Conservation (phyloP, 2,797 vertebrate genomes). For the Sebastiscus tertius region DNA sequence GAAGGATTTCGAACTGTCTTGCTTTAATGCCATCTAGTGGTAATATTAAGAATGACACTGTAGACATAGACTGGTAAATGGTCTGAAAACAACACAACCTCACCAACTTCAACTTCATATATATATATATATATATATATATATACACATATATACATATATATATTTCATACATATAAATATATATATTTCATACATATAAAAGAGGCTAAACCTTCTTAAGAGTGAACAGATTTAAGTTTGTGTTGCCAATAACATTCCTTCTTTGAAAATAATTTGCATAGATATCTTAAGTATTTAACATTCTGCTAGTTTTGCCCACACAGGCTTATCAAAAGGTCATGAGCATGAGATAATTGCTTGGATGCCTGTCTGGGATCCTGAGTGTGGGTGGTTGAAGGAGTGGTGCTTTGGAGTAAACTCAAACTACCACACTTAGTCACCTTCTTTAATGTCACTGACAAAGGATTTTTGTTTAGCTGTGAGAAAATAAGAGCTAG, state of each 20-base stretch:
- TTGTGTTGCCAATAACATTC: neutral
- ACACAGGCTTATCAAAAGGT: neutral
- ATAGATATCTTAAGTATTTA: neutral
- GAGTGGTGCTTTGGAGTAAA: neutral
- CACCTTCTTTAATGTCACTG: neutral
- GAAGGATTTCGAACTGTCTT: neutral
- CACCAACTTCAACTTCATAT: too few relatives aligned
- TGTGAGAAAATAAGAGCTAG: neutral
- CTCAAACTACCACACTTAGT: neutral
- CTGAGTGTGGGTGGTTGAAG: neutral
- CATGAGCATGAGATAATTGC: neutral
- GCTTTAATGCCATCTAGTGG: slow-evolving; percentile 49
- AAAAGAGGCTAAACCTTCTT: neutral
- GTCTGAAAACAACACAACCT: neutral
- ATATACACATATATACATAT: too few relatives aligned
- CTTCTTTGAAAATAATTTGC: neutral
- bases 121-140: too few relatives aligned
- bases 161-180: accelerated
- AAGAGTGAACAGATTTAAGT: neutral
- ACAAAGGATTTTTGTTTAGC: neutral
- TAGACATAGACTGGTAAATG: neutral
- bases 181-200: too few relatives aligned
- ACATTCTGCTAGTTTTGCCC: neutral
- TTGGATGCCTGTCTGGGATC: neutral
- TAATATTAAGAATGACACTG: neutral